Evolutionary conservation across 2,113 vertebrate species (phyloP).

Genomic region (Neomonachus schauinslandi): DNA sequence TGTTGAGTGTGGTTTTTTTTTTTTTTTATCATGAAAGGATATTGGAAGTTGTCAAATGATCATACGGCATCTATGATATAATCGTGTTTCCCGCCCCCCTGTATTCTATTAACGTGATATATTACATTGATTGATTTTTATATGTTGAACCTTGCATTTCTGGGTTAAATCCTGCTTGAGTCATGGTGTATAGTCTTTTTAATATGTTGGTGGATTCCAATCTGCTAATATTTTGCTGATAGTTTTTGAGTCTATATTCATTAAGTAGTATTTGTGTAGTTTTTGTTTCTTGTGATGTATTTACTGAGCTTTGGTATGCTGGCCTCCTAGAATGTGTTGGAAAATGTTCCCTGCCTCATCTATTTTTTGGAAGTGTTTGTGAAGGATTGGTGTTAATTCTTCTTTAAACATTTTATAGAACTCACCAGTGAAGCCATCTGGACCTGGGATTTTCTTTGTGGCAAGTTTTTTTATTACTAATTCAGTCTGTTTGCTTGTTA

Average conservation of each 20-base stretch:
- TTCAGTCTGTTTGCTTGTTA: background rate
- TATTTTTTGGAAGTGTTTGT: background rate
- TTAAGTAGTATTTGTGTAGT: background rate
- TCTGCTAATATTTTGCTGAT: background rate
- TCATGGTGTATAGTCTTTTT: background rate
- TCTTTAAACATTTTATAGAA: background rate
- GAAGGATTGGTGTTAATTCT: background rate
- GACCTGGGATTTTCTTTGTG: background rate
- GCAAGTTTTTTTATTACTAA: background rate
- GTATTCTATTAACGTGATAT: background rate
- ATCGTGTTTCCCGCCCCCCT: background rate
- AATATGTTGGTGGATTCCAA: background rate
- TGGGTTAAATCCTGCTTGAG: background rate
- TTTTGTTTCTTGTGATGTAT: background rate
- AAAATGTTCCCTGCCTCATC: background rate
- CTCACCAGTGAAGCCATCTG: background rate
- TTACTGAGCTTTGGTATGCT: background rate
- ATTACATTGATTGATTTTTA: background rate
- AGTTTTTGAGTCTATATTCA: background rate
- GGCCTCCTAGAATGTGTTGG: background rate
- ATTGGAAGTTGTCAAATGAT: background rate
- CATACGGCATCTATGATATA: background rate
- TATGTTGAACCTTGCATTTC: background rate
- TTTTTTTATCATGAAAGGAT: background rate
- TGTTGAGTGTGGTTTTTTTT: background rate